Conservation (phyloP, 2,888 invertebrate genomes). For the Ormyrus nitidulus region DNA sequence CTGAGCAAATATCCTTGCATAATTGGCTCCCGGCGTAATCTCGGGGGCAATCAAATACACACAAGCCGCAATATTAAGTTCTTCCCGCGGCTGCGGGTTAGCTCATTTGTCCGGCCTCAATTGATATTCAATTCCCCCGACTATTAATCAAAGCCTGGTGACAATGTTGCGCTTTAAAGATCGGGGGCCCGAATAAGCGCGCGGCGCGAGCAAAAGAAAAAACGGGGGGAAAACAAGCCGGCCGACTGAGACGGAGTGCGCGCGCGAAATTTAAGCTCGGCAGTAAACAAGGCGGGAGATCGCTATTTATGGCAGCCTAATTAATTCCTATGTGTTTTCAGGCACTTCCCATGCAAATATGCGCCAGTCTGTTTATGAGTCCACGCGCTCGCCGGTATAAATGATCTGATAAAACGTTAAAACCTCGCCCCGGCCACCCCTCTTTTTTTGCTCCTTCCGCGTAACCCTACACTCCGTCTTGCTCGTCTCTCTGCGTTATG, state of each 20-base stretch:
- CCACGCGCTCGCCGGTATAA: conserved; percentile 65
- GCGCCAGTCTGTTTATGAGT: conserved; percentile 63
- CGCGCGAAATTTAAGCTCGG: conserved; percentile 47
- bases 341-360: conserved; percentile 69
- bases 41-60: too few species aligned
- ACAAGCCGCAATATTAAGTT: too few species aligned
- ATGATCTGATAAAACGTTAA: conserved; percentile 71
- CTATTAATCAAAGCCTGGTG: conserved; percentile 9
- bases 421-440: conserved; percentile 58
- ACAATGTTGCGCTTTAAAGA: conserved; percentile 1
- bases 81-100: too few species aligned
- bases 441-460: neutral
- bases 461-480: conserved; percentile 43
- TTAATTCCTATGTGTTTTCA: conserved; percentile 69
- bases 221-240: neutral
- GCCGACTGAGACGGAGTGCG: neutral
- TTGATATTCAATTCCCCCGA: neutral
- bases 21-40: too few species aligned
- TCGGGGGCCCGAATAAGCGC: conserved; percentile 3
- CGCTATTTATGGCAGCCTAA: conserved; percentile 66
- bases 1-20: too few species aligned
- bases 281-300: conserved; percentile 45
- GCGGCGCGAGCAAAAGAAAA: neutral
- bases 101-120: too few species aligned
- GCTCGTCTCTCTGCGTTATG: conserved; percentile 34